Conservation (phyloP, 2,888 invertebrate genomes). For the Idaea dimidiata region DNA sequence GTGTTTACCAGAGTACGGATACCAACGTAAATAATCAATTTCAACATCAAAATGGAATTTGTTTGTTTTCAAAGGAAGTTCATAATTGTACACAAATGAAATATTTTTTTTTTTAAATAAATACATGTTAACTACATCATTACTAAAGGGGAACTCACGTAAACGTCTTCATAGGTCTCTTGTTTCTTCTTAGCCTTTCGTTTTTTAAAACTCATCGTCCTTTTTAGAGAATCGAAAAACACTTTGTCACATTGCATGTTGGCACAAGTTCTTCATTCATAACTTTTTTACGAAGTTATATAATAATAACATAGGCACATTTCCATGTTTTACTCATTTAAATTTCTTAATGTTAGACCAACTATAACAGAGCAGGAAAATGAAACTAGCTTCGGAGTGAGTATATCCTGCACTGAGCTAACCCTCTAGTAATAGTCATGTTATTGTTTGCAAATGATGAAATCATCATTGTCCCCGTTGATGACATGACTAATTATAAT, state of each 20-base stretch:
- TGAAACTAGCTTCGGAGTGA: conserved; percentile 43
- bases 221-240: conserved; percentile 45
- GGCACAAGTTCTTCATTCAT: background rate
- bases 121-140: conserved; percentile 10
- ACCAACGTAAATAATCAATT: conserved; percentile 62
- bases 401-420: conserved; percentile 49
- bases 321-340: background rate
- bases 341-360: background rate
- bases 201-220: conserved; percentile 51
- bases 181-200: conserved; percentile 34
- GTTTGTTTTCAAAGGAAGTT: conserved; percentile 57
- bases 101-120: conserved; percentile 10
- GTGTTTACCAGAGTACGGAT: conserved; percentile 62
- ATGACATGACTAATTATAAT: conserved; percentile 7
- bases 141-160: conserved; percentile 20
- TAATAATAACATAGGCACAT: background rate
- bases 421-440: conserved; percentile 33
- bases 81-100: conserved; percentile 29
- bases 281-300: background rate
- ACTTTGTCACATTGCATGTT: conserved; percentile 35
- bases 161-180: conserved; percentile 28
- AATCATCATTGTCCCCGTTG: conserved; percentile 30
- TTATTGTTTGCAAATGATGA: conserved; percentile 39
- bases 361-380: conserved; percentile 5
- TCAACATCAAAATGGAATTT: conserved; percentile 59